Evolutionary conservation across 1,140 invertebrate species (phyloP), one percentile per base, ranked within the genome.

Genomic region (Formica selysi): DNA sequence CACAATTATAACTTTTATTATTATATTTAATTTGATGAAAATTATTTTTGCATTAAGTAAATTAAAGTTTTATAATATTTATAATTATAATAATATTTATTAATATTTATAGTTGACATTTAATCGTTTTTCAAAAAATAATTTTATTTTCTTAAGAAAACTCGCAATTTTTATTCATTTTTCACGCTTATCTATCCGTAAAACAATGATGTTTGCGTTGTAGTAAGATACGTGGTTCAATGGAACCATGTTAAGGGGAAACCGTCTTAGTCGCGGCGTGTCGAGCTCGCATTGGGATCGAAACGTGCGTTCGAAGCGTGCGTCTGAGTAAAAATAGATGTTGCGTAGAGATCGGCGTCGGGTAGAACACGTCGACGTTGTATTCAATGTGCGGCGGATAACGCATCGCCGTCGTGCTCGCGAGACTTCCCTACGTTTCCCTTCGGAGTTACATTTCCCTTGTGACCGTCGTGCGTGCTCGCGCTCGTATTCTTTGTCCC

Each of bases 251-350:
- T 76, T 57, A 62, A 51, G 61, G 44, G 36, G 22, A 70, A 70
- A 38, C 13, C n/a, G 61, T 65, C 32, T 68, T 19, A 32, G 70
- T 54, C 11, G 16, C 48, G 4, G 32, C 59, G 76, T 13, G 70
- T 76, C 76, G 83, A 41, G 48, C 61, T 83, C 59, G 13, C 51
- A 57, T 51, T 19, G 86, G 67, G 85, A 83, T 86, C 81, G 29
- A 74, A 79, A 79, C 83, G 86, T 83, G 79, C 44, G 71, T 54
- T 41, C 64, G 51, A 11, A 48, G 74, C 85, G 61, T 73, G 85
- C 68, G 59, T 84, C 44, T 73, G 83, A 51, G 83, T 87, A 89
- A 89, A 90, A 89, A 89, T 89, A 87, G 85, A 80, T 8, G 57
- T 41, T 62, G 79, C 79, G 79, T 73, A 13, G 26, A 83, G 79